Evolutionary conservation across 2,113 vertebrate species (phyloP).

Genomic region (Callorhinus ursinus): DNA sequence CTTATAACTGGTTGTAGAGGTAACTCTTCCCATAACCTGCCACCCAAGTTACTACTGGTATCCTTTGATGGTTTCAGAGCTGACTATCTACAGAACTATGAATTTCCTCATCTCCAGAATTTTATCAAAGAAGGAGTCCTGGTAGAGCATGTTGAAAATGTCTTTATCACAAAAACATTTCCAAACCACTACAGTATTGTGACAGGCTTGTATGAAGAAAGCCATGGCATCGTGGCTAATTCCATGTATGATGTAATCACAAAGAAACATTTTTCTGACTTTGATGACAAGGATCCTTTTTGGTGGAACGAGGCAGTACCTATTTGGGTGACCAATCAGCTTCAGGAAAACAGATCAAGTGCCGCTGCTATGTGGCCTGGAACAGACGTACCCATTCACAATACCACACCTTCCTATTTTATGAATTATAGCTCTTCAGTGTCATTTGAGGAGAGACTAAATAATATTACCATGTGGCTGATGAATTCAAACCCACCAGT

Average conservation of each 20-base stretch:
- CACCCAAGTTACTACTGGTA: slow-evolving; percentile 90
- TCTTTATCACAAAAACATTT: slow-evolving; percentile 97
- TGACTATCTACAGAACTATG: slow-evolving; percentile 93
- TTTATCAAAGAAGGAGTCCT: slow-evolving; percentile 92
- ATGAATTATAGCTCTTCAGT: slow-evolving; percentile 86
- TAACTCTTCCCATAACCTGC: neutral
- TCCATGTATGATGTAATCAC: slow-evolving; percentile 91
- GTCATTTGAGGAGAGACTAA: slow-evolving; percentile 88
- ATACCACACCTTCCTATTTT: slow-evolving; percentile 87
- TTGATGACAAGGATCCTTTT: slow-evolving; percentile 87
- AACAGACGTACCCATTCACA: slow-evolving; percentile 88
- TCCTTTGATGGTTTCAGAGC: slow-evolving; percentile 98
- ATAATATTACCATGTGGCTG: slow-evolving; percentile 89
- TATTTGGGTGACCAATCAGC: slow-evolving; percentile 93
- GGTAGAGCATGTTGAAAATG: slow-evolving; percentile 92
- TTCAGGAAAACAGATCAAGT: slow-evolving; percentile 88
- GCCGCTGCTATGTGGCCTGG: slow-evolving; percentile 97
- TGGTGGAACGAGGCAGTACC: slow-evolving; percentile 95
- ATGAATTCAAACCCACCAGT: slow-evolving; percentile 82
- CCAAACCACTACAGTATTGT: slow-evolving; percentile 98
- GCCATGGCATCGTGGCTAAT: slow-evolving; percentile 94
- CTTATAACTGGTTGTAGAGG: slow-evolving; percentile 58
- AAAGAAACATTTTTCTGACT: slow-evolving; percentile 86
- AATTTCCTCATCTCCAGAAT: slow-evolving; percentile 91
- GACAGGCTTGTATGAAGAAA: slow-evolving; percentile 96